Conservation (phyloP, 2,888 invertebrate genomes). For the Sussaba pulchella region DNA sequence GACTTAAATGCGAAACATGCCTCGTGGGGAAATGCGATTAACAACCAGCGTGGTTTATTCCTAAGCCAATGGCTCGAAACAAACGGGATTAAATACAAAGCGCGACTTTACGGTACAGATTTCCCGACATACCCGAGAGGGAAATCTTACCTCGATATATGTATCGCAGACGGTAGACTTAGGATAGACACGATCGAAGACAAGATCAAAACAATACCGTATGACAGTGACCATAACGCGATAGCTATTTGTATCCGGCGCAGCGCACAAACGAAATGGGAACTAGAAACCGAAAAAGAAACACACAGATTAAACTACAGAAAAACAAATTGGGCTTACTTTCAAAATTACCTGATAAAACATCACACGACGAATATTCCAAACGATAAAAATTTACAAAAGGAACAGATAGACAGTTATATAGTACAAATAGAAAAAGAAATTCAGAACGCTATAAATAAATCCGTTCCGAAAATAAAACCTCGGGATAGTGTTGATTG, state of each 20-base stretch:
- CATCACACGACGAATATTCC: not conserved
- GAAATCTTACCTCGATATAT: constrained; percentile 22
- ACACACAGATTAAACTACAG: constrained; percentile 4
- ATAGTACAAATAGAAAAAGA: not conserved
- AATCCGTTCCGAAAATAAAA: constrained; percentile 1
- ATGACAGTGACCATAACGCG: constrained; percentile 30
- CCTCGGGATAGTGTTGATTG: not conserved
- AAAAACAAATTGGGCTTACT: constrained; percentile 21
- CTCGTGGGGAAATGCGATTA: constrained; percentile 12
- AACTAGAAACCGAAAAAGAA: constrained; percentile 17
- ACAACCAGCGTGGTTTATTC: constrained; percentile 7
- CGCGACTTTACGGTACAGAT: constrained; percentile 17
- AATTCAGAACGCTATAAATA: constrained; percentile 8
- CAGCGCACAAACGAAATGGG: not conserved
- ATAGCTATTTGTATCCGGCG: not conserved
- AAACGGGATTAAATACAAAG: constrained; percentile 21
- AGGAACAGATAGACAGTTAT: not conserved
- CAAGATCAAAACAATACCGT: not conserved
- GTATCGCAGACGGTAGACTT: constrained; percentile 15
- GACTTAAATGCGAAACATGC: constrained; percentile 38
- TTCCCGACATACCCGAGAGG: constrained; percentile 31
- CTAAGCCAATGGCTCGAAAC: constrained; percentile 7
- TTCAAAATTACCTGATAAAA: not conserved
- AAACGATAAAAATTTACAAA: not conserved
- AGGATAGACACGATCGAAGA: not conserved